Conservation (phyloP, 2,113 vertebrate species). For the Trichomycterus rosablanca region DNA sequence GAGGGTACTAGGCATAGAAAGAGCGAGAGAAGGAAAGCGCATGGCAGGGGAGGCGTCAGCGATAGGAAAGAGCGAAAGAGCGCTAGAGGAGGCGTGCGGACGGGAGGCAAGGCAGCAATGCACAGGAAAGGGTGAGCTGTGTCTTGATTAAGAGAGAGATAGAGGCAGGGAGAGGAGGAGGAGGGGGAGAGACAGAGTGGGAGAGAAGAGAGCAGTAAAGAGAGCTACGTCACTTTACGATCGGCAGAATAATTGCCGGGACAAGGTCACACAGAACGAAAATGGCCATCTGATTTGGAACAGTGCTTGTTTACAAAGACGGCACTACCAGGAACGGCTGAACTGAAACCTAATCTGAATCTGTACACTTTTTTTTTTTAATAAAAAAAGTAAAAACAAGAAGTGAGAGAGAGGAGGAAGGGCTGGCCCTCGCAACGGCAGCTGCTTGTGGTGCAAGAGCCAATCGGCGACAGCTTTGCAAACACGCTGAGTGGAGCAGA, state of each 20-base stretch:
- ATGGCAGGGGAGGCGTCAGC: constrained; percentile 48
- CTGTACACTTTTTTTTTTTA: background rate
- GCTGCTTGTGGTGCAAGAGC: constrained; percentile 62
- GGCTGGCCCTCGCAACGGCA: constrained; percentile 64
- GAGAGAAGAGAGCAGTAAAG: constrained; percentile 45
- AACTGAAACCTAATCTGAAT: background rate
- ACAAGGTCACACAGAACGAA: too few species aligned
- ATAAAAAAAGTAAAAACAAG: constrained; percentile 59
- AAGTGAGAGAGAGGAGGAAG: constrained; percentile 49
- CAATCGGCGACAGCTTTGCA: constrained; percentile 57
- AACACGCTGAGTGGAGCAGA: constrained; percentile 50
- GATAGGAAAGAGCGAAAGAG: constrained; percentile 37
- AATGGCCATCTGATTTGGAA: constrained; percentile 2
- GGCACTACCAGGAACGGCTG: background rate
- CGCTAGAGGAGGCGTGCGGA: constrained; percentile 41
- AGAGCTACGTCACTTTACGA: constrained; percentile 34
- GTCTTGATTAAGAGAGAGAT: constrained; percentile 70
- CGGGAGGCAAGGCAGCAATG: constrained; percentile 57
- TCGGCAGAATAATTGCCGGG: background rate
- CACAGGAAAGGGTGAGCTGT: constrained; percentile 68
- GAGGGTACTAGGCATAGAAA: constrained; percentile 35
- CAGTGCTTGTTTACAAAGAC: background rate
- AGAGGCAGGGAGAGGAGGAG: constrained; percentile 62
- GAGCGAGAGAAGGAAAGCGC: constrained; percentile 47
- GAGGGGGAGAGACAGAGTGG: constrained; percentile 50